Base-by-base conservation (phyloP, 1,140 invertebrate genomes). In the Wiebesia pumilae region DNA sequence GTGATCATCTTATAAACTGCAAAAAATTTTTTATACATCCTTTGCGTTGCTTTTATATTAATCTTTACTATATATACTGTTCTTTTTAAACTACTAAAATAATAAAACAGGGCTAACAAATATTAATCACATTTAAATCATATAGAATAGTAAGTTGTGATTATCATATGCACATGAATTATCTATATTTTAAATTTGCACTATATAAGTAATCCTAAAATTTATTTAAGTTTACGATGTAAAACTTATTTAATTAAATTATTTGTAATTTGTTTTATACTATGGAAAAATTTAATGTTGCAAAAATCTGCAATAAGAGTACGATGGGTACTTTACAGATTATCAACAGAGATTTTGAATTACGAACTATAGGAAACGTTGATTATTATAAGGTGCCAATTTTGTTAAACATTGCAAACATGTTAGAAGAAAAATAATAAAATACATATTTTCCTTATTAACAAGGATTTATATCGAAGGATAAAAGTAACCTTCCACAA, bases 211-310 rank as follows among this genome's bases (percentile, higher is more conserved):
- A 43, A 75, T 6, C 27, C 38, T 40, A n/a, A 75, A 75, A 43
- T 75, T 75, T 16, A 43, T 27, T 10, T 38, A n/a, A 43, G 19
- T 40, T n/a, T 75, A 40, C 27, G 14, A 24, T 10, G 12, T 27
- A 40, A 75, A 75, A 75, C 43, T 3, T 43, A 43, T 43, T 75
- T 75, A 75, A 75, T 75, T 43, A 75, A 43, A 43, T 75, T n/a
- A n/a, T 75, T 43, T 43, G 27, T 27, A 16, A 43, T 10, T 43
- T 24, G n/a, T 40, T 75, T 75, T n/a, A 7, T 14, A 1, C 9
- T n/a, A 43, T 0, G 14, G 24, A 43, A 75, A 75, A 75, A 75
- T 75, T 43, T n/a, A 0, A n/a, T 43, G 21, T 75, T 43, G 21
- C 43, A 75, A 0, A 27, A 43, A 75, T 43, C 10, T 75, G 38